These are phyloP conservation scores for Glossosoma conforme DNA, from an alignment of 1,140 invertebrate genomes.

Conservation along the genomic window DNA sequence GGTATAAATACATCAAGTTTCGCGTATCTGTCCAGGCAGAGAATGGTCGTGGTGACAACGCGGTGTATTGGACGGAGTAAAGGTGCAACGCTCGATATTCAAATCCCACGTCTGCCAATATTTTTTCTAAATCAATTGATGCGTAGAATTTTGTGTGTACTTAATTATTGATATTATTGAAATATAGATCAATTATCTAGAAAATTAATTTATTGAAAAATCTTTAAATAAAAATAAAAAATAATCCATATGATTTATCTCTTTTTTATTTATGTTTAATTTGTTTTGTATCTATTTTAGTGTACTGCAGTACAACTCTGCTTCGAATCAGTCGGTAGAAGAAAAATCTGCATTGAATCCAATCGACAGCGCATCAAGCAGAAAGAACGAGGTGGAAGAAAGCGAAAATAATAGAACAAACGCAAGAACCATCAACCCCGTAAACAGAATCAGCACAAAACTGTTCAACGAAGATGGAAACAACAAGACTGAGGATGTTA, in stretches of 20 bases:
- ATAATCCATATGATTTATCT: too few relatives aligned
- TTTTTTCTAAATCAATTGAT: neutral
- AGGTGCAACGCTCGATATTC: too few relatives aligned
- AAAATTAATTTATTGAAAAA: neutral
- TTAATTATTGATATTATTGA: too few relatives aligned
- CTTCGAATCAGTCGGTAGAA: neutral
- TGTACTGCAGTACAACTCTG: slow-evolving; percentile 7
- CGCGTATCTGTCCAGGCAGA: too few relatives aligned
- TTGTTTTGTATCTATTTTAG: slow-evolving; percentile 2
- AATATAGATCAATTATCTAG: neutral
- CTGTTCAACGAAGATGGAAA: too few relatives aligned
- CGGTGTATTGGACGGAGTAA: too few relatives aligned
- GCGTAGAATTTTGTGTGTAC: neutral
- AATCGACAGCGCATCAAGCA: neutral
- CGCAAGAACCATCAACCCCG: neutral
- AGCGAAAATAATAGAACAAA: neutral
- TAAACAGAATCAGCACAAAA: slow-evolving; percentile 7
- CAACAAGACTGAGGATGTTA: too few relatives aligned
- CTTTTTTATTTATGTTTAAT: too few relatives aligned
- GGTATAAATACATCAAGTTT: too few relatives aligned
- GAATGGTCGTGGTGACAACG: too few relatives aligned
- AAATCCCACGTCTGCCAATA: neutral
- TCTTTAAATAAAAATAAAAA: too few relatives aligned
- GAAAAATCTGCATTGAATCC: too few relatives aligned
- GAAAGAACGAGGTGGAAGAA: neutral